phyloP scores from a whole-genome alignment of 2,888 invertebrate species.

The Tinea pellionella region DNA sequence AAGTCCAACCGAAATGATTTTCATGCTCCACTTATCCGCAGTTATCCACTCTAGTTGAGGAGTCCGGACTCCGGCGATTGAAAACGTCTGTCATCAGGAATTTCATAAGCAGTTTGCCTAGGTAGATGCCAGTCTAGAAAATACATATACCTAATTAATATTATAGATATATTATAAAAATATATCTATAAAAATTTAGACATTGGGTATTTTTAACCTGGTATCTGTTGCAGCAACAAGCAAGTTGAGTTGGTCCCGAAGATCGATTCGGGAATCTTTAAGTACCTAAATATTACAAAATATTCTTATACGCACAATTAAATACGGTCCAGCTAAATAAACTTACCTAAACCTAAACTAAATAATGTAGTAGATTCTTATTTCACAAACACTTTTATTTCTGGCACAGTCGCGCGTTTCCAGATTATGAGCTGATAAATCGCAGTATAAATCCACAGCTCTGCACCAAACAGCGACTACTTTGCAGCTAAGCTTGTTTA shows the following conservation, averaged over 20 bases:
- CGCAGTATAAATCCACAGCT: not conserved
- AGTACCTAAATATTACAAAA: no score
- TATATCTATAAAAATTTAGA: no score
- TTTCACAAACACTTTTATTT: not conserved
- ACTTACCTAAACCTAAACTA: no score
- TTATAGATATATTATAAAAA: no score
- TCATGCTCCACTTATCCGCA: not conserved
- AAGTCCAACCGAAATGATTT: constrained; percentile 12
- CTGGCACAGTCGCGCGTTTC: not conserved
- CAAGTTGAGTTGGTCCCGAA: no score
- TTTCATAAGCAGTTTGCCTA: not conserved
- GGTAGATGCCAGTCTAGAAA: not conserved
- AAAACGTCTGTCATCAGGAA: not conserved
- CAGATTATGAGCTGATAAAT: constrained; percentile 6
- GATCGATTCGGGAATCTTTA: no score
- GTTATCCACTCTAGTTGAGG: not conserved
- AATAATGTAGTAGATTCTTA: no score
- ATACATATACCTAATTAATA: no score
- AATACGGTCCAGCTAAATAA: not conserved
- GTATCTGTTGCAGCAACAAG: no score
- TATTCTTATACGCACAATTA: no score
- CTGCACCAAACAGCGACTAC: not conserved
- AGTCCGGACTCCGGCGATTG: not conserved
- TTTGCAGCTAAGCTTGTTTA: not conserved
- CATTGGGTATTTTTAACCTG: no score